Conservation (phyloP, 2,797 vertebrate species). For the Falco columbarius region DNA sequence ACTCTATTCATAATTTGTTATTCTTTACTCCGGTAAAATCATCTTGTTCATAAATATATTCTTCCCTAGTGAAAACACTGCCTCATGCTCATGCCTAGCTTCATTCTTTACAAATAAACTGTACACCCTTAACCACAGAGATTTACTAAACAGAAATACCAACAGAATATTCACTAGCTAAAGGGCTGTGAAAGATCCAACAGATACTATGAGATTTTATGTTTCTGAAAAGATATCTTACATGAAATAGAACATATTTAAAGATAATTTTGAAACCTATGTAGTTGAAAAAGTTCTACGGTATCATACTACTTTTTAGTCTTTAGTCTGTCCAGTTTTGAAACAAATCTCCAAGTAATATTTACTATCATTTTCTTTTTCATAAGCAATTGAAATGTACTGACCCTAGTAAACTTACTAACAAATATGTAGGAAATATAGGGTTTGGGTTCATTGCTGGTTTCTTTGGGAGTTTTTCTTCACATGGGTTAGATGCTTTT, state of each 20-base stretch:
- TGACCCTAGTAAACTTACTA: background rate
- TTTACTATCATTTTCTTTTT: background rate
- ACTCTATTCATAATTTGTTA: background rate
- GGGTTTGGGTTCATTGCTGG: background rate
- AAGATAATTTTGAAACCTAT: background rate
- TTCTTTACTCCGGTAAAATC: background rate
- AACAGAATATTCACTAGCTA: background rate
- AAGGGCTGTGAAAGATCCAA: background rate
- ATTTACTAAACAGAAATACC: background rate
- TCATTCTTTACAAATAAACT: background rate
- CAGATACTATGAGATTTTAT: background rate
- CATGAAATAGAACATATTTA: background rate
- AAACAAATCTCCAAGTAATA: background rate
- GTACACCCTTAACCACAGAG: background rate
- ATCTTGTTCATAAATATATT: background rate
- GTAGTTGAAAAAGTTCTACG: background rate
- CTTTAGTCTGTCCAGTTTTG: background rate
- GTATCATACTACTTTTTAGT: background rate
- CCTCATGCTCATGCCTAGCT: background rate
- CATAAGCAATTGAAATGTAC: background rate
- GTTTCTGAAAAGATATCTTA: background rate
- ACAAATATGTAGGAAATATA: background rate
- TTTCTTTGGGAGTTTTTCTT: background rate
- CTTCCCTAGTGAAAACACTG: background rate
- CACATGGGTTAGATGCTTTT: background rate